Evolutionary conservation across 2,888 invertebrate genomes (phyloP), one percentile per base, ranked within the genome.

Genomic region (Augiades crinisus): DNA sequence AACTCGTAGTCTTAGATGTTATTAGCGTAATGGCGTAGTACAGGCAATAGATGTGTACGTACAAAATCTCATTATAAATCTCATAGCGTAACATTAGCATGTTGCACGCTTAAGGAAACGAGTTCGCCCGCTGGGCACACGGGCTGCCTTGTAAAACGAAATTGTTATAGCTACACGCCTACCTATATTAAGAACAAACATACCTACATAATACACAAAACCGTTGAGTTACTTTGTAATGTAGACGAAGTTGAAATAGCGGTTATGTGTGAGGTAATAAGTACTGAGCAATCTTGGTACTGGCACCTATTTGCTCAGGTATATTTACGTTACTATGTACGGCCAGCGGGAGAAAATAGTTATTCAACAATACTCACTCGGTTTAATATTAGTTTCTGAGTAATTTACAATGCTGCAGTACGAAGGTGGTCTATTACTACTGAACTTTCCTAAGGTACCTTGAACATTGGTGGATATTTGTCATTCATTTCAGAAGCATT

Each of bases 91-190:
- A 51, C 40, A 51, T 45, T 51, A 51, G 45, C 31, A 38, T 51
- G 44, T 44, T 37, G 21, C 12, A 37, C 43, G 50, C 8, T 50
- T 37, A 51, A 44, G 43, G 49, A 49, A 41, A 34, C 41, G 49
- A 36, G 50, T 50, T 36, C 34, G 37, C 51, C 50, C 51, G 44
- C 44, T 38, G 51, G 44, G 51, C 51, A 22, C 51, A 21, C 45
- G 33, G 45, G 34, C 19, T 17, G 51, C 36, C 51, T 45, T 45
- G 44, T 51, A 45, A 45, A 51, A 51, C 38, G 37, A 45, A 51
- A 45, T 51, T 45, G 51, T 51, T 44, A 31, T 47, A 27, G 50
- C 43, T 43, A 13, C 22, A 27, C 43, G 24, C 21, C 16, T 8
- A 47, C 30, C 17, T 50, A 50, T 43, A 50, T 36, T 38, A 36